A percentile compares a stretch with the other conserved stretches of the same genome.
Conservation (phyloP, 2,113 vertebrate species). For the Actenoides lindsayi region DNA sequence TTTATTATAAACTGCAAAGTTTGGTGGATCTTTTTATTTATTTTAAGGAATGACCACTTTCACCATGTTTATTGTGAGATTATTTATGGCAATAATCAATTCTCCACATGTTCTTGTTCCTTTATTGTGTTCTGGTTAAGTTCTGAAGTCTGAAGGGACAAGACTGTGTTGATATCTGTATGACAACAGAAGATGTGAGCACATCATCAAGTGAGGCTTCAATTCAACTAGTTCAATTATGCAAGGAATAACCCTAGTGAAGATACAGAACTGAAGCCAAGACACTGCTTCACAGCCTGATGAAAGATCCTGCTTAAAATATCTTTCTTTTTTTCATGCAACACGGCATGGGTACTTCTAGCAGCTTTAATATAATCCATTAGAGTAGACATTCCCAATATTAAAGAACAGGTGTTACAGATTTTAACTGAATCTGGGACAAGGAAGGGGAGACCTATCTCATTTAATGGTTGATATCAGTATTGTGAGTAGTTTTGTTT, state of each 20-base stretch:
- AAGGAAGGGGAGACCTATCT: not conserved
- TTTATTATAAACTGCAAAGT: not conserved
- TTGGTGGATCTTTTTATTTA: too few species aligned
- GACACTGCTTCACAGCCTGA: not conserved
- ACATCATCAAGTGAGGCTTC: not conserved
- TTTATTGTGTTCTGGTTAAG: not conserved
- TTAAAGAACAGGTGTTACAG: not conserved
- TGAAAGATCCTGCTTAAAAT: not conserved
- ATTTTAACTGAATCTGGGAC: not conserved
- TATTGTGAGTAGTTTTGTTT: not conserved
- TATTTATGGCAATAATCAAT: not conserved
- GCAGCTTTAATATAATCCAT: not conserved
- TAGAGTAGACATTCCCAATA: not conserved
- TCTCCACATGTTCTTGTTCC: not conserved
- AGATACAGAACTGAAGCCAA: rapidly evolving
- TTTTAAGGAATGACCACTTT: not conserved
- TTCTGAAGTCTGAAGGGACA: not conserved
- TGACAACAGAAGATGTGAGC: not conserved
- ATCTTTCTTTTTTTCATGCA: not conserved
- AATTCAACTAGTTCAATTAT: not conserved
- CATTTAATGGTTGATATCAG: not conserved
- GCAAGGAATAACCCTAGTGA: not conserved
- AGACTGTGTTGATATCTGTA: not conserved
- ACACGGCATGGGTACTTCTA: not conserved
- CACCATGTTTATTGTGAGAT: not conserved